phyloP scores from a whole-genome alignment of 2,113 vertebrate genomes.

The Albula glossodonta region DNA sequence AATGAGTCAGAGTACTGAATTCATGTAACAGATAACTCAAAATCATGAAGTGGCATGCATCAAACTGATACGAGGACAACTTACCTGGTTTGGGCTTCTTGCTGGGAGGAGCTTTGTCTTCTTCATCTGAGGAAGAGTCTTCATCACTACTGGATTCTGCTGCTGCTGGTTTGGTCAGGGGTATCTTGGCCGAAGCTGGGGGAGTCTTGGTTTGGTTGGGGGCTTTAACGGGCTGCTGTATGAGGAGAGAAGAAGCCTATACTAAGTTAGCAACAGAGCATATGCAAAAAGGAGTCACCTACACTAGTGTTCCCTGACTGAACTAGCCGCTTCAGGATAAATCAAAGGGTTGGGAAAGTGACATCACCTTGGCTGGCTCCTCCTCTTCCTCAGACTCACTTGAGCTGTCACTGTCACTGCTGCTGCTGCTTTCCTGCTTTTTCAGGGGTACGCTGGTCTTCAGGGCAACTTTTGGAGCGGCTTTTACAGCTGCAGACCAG shows the following conservation, averaged over 20 bases:
- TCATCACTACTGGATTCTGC: constrained; percentile 66
- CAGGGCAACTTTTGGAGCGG: constrained; percentile 38
- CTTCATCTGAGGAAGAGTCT: constrained; percentile 68
- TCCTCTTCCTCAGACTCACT: constrained; percentile 74
- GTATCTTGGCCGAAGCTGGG: constrained; percentile 40
- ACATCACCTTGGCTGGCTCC: constrained; percentile 61
- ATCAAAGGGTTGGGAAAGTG: background rate
- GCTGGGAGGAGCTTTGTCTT: constrained; percentile 67
- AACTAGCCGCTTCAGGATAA: background rate
- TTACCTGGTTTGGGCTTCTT: constrained; percentile 74
- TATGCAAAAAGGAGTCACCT: too few species aligned
- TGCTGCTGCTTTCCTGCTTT: constrained; percentile 64
- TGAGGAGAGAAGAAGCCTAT: background rate
- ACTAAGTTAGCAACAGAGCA: background rate
- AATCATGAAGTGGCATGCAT: too few species aligned
- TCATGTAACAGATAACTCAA: too few species aligned
- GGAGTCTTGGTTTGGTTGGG: constrained; percentile 36
- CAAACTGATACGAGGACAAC: background rate
- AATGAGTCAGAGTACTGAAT: too few species aligned
- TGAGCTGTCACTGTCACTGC: constrained; percentile 70
- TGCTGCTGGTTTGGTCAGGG: constrained; percentile 14
- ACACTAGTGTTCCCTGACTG: background rate
- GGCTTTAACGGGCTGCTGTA: constrained; percentile 53
- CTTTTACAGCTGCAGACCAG: constrained; percentile 51
- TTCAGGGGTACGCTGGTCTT: constrained; percentile 52